Evolutionary conservation across 1,140 invertebrate species (phyloP), one percentile per base, ranked within the genome.

Genomic region (Diachasma alloeum): DNA sequence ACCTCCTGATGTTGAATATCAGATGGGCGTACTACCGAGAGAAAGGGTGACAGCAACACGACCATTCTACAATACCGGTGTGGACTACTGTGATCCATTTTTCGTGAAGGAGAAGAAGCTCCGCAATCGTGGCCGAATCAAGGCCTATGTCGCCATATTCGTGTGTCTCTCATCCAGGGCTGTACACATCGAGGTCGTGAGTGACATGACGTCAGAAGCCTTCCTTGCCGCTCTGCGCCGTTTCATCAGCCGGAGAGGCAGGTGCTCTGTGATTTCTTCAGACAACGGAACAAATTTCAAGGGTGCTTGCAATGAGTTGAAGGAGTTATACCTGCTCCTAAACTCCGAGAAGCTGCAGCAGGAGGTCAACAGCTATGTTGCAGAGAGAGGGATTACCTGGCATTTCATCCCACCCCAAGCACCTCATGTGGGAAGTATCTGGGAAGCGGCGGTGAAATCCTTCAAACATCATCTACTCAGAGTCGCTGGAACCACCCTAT

Each of bases 151-250:
- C 5, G 69, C 71, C 24, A 22, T 90, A 0, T 88, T 89, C 72
- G 74, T 87, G 3, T 90, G 87, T 81, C 72, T 86, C 31, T 44
- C 80, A 1, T 83, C 83, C 0, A 81, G 82, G 26, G 86, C 87
- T 0, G 74, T 89, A 0, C 87, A 89, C 78, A 69, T 88, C 17
- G 87, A 90, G 68, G 72, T 87, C 0, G 82, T 88, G 0, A 67
- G 22, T 26, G 81, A 83, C 74, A 59, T 89, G 8, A 77, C 72
- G 10, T 83, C 84, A 66, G 82, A 42, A 11, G n/a, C n/a, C n/a
- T n/a, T n/a, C n/a, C n/a, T n/a, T n/a, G n/a, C n/a, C n/a, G n/a
- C n/a, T n/a, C n/a, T n/a, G n/a, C n/a, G n/a, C n/a, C n/a, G n/a
- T n/a, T n/a, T n/a, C n/a, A n/a, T n/a, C n/a, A n/a, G n/a, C 11